These are phyloP conservation scores for Spialia ferax DNA, from an alignment of 2,888 invertebrate species.

Conservation along the genomic window DNA sequence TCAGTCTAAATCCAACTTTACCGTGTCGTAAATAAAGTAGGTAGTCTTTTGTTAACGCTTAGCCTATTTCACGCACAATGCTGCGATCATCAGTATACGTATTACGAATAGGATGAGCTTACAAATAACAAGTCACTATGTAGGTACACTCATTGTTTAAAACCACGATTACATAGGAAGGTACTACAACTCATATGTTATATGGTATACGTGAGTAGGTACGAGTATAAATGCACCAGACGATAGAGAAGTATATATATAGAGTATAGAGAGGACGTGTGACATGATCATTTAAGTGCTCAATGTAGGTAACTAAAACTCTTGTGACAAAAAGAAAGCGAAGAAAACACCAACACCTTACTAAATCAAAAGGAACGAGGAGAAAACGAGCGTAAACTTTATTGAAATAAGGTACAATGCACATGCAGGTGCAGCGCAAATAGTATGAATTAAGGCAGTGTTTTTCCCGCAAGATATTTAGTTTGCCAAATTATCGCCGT, in stretches of 20 bases:
- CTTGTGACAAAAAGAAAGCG: not conserved
- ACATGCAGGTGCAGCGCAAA: not conserved
- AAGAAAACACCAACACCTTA: too few relatives aligned
- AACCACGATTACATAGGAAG: not conserved
- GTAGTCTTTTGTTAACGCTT: too few relatives aligned
- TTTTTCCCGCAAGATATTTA: slow-evolving; percentile 22
- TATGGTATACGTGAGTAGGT: not conserved
- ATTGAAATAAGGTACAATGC: not conserved
- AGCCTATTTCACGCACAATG: not conserved
- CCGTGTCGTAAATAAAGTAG: not conserved
- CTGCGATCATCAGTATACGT: slow-evolving; percentile 4
- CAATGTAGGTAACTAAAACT: not conserved
- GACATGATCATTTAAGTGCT: not conserved
- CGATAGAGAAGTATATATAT: not conserved
- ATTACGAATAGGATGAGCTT: slow-evolving; percentile 5
- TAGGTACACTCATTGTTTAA: not conserved
- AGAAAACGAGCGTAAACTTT: not conserved
- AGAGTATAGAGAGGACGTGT: not conserved
- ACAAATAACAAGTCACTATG: slow-evolving; percentile 9
- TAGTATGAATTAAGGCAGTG: not conserved
- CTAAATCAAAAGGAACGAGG: not conserved
- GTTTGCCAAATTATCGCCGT: slow-evolving; percentile 37
- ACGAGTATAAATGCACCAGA: slow-evolving; percentile 6
- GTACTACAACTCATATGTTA: too few relatives aligned
- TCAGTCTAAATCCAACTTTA: too few relatives aligned